Evolutionary conservation across 2,888 invertebrate genomes (phyloP), one percentile per base, ranked within the genome.

Genomic region (Holacanthella duospinosa): DNA sequence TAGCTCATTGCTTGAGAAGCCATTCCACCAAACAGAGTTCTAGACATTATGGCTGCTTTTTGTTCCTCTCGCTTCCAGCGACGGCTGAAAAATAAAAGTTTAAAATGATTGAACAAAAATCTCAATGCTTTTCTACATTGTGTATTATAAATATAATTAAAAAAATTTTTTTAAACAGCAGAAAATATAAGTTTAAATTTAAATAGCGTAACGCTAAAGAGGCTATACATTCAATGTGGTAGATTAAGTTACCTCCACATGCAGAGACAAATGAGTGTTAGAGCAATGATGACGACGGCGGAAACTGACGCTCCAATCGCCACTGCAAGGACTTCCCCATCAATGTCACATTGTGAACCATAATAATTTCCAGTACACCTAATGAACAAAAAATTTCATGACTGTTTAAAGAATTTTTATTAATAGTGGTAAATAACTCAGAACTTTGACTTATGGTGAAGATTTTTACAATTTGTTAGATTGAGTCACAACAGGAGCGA

Each of bases 291-390:
- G 48, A 93, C 84, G 1, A 92, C 84, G 1, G 93, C 93, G 0
- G 89, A 88, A 0, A 93, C 85, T 0, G 90, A 90, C 0, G 92
- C 93, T 21, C 93, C 93, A 61, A 92, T 87, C 0, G 93, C 91
- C 27, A 93, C 93, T 0, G 89, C 92, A 25, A 93, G 80, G 58
- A 93, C 92, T 78, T 93, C 93, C 0, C 92, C 93, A 76, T 93
- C 93, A 60, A 93, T 85, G 77, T 93, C 92, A 74, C 93, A 93
- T 69, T 88, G 86, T 0, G 85, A 83, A 0, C 93, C 93, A 77
- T 92, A 93, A 77, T 89, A 92, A 68, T 87, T 88, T 0, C 89
- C 86, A n/a, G 85, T 80, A 74, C 93, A 93, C 60, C 88, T 87
- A n/a, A n/a, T n/a, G 75, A 69, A 79, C 67, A 74, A 68, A 59